Evolutionary conservation across 2,113 vertebrate species (phyloP), one percentile per base, ranked within the genome.

Genomic region (Theristicus caerulescens): DNA sequence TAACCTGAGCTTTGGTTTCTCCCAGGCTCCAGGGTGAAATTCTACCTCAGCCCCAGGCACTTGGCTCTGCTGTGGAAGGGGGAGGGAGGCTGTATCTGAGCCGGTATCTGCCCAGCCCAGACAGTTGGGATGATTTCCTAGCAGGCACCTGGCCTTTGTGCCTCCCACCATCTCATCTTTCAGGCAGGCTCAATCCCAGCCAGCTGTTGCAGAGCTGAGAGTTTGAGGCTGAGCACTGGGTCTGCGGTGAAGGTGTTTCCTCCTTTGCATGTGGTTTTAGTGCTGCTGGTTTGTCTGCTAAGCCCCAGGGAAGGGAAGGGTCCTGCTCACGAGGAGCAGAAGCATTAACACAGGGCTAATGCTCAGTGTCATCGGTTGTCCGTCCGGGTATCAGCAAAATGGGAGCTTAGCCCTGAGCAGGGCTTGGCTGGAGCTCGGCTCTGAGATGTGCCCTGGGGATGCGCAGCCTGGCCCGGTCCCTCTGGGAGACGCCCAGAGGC

Each of bases 321-420:
- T 59, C 34, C 78, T 34, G 61, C 70, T 91, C 11, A 22, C 32
- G 42, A 42, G 73, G 19, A 77, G 16, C 40, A 27, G 51, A 70
- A 57, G 66, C 52, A 20, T 46, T 27, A 65, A 19, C 31, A 9
- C 34, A 17, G 36, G 19, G 7, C 8, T 17, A 13, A 38, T 7
- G 51, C 65, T 65, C 42, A 2, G 0, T 11, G 76, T 4, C 22
- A 4, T 2, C 7, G 0, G 5, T 8, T 46, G 49, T 58, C 72
- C 67, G 0, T 8, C 34, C 38, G 1, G 32, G 32, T 40, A 10
- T 38, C 69, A 34, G 69, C 84, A 64, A 90, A 25, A 81, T 4
- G 10, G 47, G 84, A 55, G 77, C 72, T 94, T 16, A 90, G 54
- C 34, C 62, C 61, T 11, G 52, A 42, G n/a, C n/a, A 21, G 27